Base-by-base conservation (phyloP, 2,888 invertebrate species). In the Erebia ligea region DNA sequence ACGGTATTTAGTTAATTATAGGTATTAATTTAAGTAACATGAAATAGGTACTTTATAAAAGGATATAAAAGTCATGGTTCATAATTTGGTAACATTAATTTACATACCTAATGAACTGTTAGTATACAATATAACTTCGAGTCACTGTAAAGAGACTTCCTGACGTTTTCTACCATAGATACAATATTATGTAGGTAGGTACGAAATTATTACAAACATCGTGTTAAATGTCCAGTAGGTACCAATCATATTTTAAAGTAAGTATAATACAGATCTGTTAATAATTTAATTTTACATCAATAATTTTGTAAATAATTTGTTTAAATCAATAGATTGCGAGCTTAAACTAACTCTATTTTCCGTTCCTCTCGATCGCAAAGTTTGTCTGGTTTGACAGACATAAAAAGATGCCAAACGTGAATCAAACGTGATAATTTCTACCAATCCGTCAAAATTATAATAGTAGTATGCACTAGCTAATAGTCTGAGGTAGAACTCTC, bases 31-130 rank as follows among this genome's bases (percentile, higher is more conserved):
- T 34, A 34, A 34, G 34, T 62, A 52, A 70, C 58, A 70, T 65
- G 64, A 66, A 67, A 67, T 69, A n/a, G n/a, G n/a, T n/a, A 74
- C 67, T 57, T 70, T 89, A 88, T 83, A 88, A 89, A 87, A 86
- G 79, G 80, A 86, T 89, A 87, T 84, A 87, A 82, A 88, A 85
- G 90, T 90, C 89, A 90, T 89, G 90, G 87, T 84, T 79, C 75
- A 70, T 75, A 72, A 76, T 80, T 82, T 82, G 84, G 82, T 83
- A 82, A 82, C 77, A 78, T 79, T 79, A 52, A 10, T 57, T 15
- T 48, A 58, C 76, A 72, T 72, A 77, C 21, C 50, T 71, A 68
- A 40, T 64, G 62, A 69, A 69, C 67, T 73, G 67, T 72, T 73
- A 76, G 70, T 76, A 45, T 45, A 76, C 58, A 67, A 67, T 34